These are phyloP conservation scores for Xerus rutilus DNA, from an alignment of 2,797 vertebrate species.

Conservation along the genomic window DNA sequence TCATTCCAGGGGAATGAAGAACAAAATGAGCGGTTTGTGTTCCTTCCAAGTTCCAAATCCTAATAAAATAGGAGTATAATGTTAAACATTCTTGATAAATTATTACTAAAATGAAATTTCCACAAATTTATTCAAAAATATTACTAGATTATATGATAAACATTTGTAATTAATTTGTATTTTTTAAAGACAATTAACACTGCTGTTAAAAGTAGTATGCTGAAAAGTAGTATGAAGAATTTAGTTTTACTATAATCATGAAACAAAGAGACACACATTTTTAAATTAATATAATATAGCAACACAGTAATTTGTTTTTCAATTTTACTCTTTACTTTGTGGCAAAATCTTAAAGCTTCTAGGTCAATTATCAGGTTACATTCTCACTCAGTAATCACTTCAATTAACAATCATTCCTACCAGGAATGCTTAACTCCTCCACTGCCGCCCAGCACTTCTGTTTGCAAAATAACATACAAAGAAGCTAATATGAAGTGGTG, in stretches of 20 bases:
- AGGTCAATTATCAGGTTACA: constrained; percentile 20
- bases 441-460: not conserved
- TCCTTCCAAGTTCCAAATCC: constrained; percentile 97
- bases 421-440: not conserved
- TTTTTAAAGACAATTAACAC: constrained; percentile 51
- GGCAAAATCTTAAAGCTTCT: constrained; percentile 31
- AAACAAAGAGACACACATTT: not conserved
- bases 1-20: constrained; percentile 96
- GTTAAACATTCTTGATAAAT: constrained; percentile 64
- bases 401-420: constrained; percentile 12
- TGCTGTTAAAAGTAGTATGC: not conserved
- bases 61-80: constrained; percentile 76
- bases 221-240: not conserved
- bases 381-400: not conserved
- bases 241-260: not conserved
- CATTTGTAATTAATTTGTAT: not conserved
- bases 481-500: not conserved
- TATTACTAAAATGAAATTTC: constrained; percentile 59
- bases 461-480: constrained; percentile 42
- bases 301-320: constrained; percentile 31
- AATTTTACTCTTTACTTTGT: constrained; percentile 40
- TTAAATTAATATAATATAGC: constrained; percentile 30
- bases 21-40: constrained; percentile 93
- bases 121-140: constrained; percentile 25
- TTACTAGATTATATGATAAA: constrained; percentile 30